Percentiles rank a stretch among this genome's conserved stretches.
phyloP scores from a whole-genome alignment of 2,888 invertebrate genomes.

The Caenorhabditis sp. region DNA sequence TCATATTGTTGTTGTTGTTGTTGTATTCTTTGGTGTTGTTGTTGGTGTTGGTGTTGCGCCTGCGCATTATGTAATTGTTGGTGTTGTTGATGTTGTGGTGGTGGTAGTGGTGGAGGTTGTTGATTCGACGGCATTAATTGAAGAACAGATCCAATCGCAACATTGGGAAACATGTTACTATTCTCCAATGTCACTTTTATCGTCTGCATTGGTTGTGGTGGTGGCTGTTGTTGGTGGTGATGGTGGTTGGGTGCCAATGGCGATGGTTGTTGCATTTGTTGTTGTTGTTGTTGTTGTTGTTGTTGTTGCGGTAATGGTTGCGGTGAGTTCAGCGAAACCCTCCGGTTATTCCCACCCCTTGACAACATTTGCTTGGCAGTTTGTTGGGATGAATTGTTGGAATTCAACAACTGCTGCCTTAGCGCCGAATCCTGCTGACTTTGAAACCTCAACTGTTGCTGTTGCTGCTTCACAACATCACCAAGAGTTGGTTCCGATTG shows the following conservation, averaged over 20 bases:
- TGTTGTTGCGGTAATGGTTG: neutral
- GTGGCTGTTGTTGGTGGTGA: neutral
- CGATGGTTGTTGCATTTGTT: too few species aligned
- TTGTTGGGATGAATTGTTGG: neutral
- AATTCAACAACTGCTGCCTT: neutral
- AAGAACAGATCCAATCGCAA: conserved; percentile 7
- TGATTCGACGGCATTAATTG: neutral
- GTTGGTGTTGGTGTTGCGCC: neutral
- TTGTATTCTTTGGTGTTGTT: too few species aligned
- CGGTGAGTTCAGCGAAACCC: neutral
- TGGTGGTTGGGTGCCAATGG: neutral
- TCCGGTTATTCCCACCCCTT: neutral
- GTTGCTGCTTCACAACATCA: conserved; percentile 4
- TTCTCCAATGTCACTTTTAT: neutral
- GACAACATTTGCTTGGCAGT: neutral
- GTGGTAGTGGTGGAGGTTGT: too few species aligned
- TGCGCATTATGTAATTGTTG: neutral
- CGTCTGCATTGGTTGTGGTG: neutral
- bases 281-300: neutral
- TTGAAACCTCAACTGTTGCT: neutral
- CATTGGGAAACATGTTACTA: conserved; percentile 1
- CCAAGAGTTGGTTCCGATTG: conserved; percentile 3
- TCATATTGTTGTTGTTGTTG: neutral
- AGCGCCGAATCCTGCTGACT: neutral
- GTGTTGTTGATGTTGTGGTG: too few species aligned